phyloP scores from a whole-genome alignment of 1,140 invertebrate species.

The Berghia stephanieae region DNA sequence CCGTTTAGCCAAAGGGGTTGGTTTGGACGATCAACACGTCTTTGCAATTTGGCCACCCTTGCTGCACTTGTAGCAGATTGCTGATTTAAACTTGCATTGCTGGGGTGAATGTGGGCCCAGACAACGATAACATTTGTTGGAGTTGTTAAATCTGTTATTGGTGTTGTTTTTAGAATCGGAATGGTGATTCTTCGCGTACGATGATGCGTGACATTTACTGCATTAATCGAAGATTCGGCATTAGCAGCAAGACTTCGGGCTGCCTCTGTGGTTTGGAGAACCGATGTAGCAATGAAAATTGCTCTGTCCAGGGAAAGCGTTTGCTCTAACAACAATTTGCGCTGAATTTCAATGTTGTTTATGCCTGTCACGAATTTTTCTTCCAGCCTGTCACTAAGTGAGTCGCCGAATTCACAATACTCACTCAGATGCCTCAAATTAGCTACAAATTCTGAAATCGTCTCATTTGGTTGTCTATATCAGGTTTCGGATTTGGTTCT shows the following conservation, averaged over 20 bases:
- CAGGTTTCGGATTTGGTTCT: conserved; percentile 22
- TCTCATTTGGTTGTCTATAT: conserved; percentile 31
- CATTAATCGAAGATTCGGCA: too few relatives aligned
- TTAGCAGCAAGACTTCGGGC: too few relatives aligned
- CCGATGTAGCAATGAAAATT: conserved; percentile 31
- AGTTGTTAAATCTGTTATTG: neutral
- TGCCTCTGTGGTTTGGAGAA: conserved; percentile 35
- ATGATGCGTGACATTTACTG: conserved; percentile 19
- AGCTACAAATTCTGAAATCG: too few relatives aligned
- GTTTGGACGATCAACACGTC: too few relatives aligned
- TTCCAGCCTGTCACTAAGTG: conserved; percentile 31
- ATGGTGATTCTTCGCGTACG: neutral
- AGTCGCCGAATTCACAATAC: conserved; percentile 37
- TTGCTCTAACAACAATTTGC: conserved; percentile 26
- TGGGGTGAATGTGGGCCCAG: neutral
- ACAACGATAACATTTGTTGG: neutral
- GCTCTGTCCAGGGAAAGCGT: conserved; percentile 34
- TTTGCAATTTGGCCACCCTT: too few relatives aligned
- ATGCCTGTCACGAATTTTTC: too few relatives aligned
- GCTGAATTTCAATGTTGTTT: conserved; percentile 34
- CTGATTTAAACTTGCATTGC: neutral
- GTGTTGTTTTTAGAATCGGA: neutral
- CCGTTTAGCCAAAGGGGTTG: too few relatives aligned
- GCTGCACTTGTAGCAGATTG: too few relatives aligned
- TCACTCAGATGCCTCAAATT: too few relatives aligned